These are phyloP conservation scores for Motacilla tschutschensis DNA, from an alignment of 2,113 vertebrate genomes.

Conservation along the genomic window DNA sequence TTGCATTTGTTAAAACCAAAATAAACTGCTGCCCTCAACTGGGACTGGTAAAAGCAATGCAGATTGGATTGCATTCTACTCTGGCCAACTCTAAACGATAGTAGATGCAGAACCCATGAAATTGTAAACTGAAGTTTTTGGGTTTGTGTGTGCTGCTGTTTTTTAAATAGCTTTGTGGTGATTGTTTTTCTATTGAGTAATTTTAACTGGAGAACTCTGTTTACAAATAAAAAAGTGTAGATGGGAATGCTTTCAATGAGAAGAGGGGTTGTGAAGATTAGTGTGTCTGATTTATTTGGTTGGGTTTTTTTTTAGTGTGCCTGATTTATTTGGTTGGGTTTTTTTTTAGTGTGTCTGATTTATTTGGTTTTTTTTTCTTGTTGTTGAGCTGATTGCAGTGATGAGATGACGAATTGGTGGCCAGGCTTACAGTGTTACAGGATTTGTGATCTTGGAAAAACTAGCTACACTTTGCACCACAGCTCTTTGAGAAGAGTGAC, in stretches of 20 bases:
- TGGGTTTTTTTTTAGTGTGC: neutral
- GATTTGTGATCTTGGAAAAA: neutral
- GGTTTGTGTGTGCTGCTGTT: neutral
- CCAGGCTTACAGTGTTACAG: neutral
- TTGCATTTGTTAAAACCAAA: conserved; percentile 10
- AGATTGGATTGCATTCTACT: conserved; percentile 6
- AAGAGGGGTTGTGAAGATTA: neutral
- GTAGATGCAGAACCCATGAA: conserved; percentile 9
- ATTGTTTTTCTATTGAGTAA: neutral
- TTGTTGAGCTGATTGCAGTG: neutral
- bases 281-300: neutral
- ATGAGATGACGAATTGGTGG: neutral
- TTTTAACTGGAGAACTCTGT: neutral
- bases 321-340: neutral
- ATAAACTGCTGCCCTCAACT: conserved; percentile 1
- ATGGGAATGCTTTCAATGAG: neutral
- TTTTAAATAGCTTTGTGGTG: neutral
- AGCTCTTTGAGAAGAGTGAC: neutral
- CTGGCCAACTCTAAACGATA: neutral
- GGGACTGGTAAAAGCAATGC: neutral
- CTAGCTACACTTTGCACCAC: neutral
- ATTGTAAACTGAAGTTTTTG: neutral
- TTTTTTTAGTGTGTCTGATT: neutral
- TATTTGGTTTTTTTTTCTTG: neutral
- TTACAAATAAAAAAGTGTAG: neutral